A percentile compares a stretch with the other conserved stretches of the same genome.
These are phyloP conservation scores for Psix sp. DNA, from an alignment of 1,140 invertebrate genomes.

Conservation along the genomic window DNA sequence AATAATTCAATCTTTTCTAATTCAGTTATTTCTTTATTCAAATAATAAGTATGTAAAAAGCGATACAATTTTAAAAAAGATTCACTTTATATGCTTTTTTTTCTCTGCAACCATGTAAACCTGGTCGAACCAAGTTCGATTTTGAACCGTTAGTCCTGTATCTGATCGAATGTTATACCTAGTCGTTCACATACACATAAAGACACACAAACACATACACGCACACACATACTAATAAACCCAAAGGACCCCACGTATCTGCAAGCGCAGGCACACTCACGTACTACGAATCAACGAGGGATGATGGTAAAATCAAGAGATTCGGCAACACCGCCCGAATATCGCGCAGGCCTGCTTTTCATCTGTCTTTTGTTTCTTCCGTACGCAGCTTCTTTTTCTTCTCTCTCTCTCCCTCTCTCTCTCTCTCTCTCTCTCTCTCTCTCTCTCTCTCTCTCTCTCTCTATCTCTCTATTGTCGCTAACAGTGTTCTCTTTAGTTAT, in stretches of 20 bases:
- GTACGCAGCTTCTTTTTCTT: not conserved
- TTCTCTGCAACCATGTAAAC: too few relatives aligned
- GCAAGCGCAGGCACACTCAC: slow-evolving; percentile 52
- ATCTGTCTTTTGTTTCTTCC: slow-evolving; percentile 16
- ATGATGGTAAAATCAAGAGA: slow-evolving; percentile 19
- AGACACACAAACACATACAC: too few relatives aligned
- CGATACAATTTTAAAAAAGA: too few relatives aligned
- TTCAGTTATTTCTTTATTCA: too few relatives aligned
- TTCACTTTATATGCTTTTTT: too few relatives aligned
- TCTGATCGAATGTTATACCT: slow-evolving; percentile 25
- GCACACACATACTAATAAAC: too few relatives aligned
- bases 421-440: not conserved
- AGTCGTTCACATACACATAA: slow-evolving; percentile 4
- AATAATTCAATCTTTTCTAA: too few relatives aligned
- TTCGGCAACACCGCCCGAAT: slow-evolving; percentile 43
- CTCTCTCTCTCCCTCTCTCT: not conserved
- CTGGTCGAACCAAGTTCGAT: slow-evolving; percentile 21
- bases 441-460: too few relatives aligned
- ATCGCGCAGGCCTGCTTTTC: slow-evolving; percentile 26
- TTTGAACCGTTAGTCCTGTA: slow-evolving; percentile 44
- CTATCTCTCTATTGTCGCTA: too few relatives aligned
- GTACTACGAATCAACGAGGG: slow-evolving; percentile 40
- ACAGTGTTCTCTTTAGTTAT: too few relatives aligned
- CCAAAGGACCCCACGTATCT: not conserved
- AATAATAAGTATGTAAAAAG: too few relatives aligned